phyloP scores from a whole-genome alignment of 2,888 invertebrate species.

The Brachyptera risi region DNA sequence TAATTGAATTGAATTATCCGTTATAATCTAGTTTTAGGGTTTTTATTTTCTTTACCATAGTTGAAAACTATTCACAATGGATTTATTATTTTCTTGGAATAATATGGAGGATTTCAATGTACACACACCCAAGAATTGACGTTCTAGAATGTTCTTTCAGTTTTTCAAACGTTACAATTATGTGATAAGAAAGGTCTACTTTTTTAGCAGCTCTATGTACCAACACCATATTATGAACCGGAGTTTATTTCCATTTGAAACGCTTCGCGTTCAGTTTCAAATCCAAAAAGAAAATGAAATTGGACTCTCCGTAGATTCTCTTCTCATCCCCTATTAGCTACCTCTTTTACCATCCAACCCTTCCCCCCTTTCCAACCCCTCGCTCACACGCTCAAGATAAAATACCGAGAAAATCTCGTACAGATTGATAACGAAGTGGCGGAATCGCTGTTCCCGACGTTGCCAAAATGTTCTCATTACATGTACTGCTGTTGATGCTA shows the following conservation, averaged over 20 bases:
- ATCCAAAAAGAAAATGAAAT: neutral
- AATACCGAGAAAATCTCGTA: conserved; percentile 5
- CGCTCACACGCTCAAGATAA: conserved; percentile 5
- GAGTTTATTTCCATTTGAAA: neutral
- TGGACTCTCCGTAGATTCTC: neutral
- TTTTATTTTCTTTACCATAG: too few species aligned
- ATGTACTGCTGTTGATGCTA: too few species aligned
- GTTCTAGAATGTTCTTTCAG: too few species aligned
- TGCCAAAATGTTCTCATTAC: neutral
- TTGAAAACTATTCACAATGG: too few species aligned
- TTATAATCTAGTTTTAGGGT: too few species aligned
- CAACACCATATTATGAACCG: too few species aligned
- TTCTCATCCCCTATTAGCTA: conserved; percentile 13
- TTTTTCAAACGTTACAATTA: too few species aligned
- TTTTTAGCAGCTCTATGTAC: too few species aligned
- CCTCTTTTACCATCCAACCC: neutral
- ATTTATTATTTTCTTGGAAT: too few species aligned
- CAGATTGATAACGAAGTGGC: neutral
- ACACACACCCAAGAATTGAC: too few species aligned
- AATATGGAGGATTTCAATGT: too few species aligned
- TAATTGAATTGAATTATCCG: too few species aligned
- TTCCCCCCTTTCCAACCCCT: neutral
- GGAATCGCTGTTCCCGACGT: neutral
- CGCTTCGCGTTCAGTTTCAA: conserved; percentile 4
- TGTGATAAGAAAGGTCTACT: conserved; percentile 1